Evolutionary conservation across 2,888 invertebrate genomes (phyloP).

Genomic region (Leptopterna dolabrata): DNA sequence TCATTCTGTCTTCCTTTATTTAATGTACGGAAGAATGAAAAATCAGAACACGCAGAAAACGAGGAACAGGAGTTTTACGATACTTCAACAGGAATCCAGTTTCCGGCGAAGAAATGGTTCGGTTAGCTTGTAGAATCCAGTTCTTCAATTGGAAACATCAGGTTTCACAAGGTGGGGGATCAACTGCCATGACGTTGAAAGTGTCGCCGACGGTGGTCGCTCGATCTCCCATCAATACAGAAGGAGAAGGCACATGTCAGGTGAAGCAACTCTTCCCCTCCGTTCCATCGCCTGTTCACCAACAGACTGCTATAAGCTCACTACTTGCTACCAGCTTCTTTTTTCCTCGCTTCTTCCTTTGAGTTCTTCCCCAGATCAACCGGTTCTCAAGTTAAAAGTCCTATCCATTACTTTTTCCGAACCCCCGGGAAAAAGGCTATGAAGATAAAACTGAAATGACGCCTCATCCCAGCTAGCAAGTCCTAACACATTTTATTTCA

Average conservation of each 20-base stretch:
- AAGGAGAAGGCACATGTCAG: neutral
- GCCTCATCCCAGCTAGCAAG: neutral
- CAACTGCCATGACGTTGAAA: neutral
- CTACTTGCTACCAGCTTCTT: conserved; percentile 30
- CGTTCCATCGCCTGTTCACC: neutral
- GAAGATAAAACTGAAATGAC: conserved; percentile 3
- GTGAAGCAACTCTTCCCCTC: neutral
- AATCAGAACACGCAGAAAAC: neutral
- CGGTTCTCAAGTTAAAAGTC: conserved; percentile 28
- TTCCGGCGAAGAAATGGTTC: neutral
- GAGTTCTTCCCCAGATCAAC: neutral
- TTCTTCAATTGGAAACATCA: neutral
- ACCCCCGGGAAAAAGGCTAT: neutral
- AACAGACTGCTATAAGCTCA: no score
- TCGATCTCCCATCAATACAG: neutral
- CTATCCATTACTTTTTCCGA: neutral
- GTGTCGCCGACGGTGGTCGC: neutral
- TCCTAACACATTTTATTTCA: neutral
- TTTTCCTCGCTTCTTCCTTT: conserved; percentile 26
- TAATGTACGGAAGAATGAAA: no score
- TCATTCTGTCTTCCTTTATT: no score
- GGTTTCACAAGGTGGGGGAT: neutral
- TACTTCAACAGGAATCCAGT: neutral
- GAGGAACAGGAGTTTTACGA: neutral
- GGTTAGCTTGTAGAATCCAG: neutral